Percentiles rank a stretch among this genome's conserved stretches.
These are phyloP conservation scores for Syrphus vitripennis DNA, from an alignment of 2,888 invertebrate species.

Conservation along the genomic window DNA sequence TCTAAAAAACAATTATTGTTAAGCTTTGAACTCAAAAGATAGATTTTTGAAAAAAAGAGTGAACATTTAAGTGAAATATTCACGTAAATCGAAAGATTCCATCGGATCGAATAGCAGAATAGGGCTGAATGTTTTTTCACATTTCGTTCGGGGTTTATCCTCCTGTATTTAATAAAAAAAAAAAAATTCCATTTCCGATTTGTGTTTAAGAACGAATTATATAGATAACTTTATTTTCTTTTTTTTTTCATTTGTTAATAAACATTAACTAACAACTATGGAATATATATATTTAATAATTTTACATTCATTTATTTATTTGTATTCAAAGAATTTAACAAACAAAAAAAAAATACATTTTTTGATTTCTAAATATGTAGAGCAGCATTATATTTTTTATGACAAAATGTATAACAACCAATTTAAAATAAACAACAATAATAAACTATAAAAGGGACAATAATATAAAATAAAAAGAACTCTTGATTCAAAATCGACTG, in stretches of 20 bases:
- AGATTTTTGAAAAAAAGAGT: too few species aligned
- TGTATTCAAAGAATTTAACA: background rate
- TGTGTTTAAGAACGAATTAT: slow-evolving; percentile 46
- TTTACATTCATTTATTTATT: slow-evolving; percentile 41
- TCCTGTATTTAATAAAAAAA: too few species aligned
- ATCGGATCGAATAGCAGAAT: too few species aligned
- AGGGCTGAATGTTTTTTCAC: too few species aligned
- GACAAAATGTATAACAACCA: slow-evolving; percentile 8
- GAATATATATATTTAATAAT: slow-evolving; percentile 55
- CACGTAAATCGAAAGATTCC: too few species aligned
- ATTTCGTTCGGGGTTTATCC: too few species aligned
- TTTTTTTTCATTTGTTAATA: slow-evolving; percentile 29
- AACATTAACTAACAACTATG: slow-evolving; percentile 63
- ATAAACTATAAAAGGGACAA: slow-evolving; percentile 8
- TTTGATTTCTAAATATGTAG: background rate
- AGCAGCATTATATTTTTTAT: background rate
- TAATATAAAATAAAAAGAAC: slow-evolving; percentile 18
- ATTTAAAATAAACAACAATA: slow-evolving; percentile 3
- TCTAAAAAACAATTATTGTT: too few species aligned
- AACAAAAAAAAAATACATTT: slow-evolving; percentile 8
- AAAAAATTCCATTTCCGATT: too few species aligned
- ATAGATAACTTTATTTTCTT: slow-evolving; percentile 51
- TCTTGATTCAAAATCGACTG: slow-evolving; percentile 9
- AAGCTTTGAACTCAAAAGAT: too few species aligned
- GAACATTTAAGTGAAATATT: too few species aligned